These are phyloP conservation scores for Aphis craccivora DNA, from an alignment of 1,140 invertebrate genomes.

Conservation along the genomic window DNA sequence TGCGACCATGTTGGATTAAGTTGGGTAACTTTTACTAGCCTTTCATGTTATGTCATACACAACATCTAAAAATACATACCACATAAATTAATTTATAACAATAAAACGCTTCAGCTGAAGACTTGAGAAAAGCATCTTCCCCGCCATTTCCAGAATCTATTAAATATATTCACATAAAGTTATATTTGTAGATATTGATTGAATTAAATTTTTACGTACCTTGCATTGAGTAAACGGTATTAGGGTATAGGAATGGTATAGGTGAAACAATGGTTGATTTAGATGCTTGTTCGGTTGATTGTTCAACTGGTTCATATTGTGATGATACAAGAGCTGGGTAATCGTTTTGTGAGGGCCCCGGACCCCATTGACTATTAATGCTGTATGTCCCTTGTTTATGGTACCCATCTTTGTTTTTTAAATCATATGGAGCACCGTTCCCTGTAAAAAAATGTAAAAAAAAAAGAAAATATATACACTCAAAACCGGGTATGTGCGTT, in stretches of 20 bases:
- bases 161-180: background rate
- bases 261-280: conserved; percentile 67
- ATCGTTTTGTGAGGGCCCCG: conserved; percentile 53
- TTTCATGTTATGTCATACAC: no score
- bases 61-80: conserved; percentile 59
- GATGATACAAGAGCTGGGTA: conserved; percentile 62
- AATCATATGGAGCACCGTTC: conserved; percentile 82
- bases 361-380: conserved; percentile 52
- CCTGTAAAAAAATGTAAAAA: conserved; percentile 71
- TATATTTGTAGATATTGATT: background rate
- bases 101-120: conserved; percentile 41
- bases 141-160: conserved; percentile 50
- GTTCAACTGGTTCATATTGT: conserved; percentile 65
- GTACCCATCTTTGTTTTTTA: conserved; percentile 79
- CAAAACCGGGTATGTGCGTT: background rate
- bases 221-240: conserved; percentile 66
- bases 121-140: conserved; percentile 52
- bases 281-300: conserved; percentile 65
- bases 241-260: conserved; percentile 73
- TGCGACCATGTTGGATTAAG: conserved; percentile 80
- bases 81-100: background rate
- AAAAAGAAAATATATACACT: background rate
- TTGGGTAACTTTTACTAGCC: conserved; percentile 74
- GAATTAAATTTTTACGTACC: background rate
- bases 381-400: conserved; percentile 42